Conservation (phyloP, 2,797 vertebrate genomes). For the Crypturellus tataupa region DNA sequence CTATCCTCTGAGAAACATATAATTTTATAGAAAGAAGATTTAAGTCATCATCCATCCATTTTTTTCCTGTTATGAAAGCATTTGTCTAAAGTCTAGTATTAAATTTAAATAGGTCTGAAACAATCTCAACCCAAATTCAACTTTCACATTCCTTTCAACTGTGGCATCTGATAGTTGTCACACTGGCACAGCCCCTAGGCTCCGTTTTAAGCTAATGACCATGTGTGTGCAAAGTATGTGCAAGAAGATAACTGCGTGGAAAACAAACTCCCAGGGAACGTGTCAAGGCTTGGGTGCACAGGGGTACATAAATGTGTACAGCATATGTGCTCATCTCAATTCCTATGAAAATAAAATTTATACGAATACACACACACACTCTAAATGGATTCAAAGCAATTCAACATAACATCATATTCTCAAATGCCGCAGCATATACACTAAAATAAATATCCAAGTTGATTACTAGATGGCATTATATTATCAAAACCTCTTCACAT, state of each 20-base stretch:
- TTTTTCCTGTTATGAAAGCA: constrained; percentile 75
- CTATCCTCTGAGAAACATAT: constrained; percentile 80
- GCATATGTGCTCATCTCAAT: fast-evolving
- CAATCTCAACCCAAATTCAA: constrained; percentile 33
- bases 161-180: constrained; percentile 30
- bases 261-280: background rate
- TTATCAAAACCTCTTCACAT: background rate
- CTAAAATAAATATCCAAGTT: background rate
- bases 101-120: constrained; percentile 75
- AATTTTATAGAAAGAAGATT: constrained; percentile 81
- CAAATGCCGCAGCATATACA: background rate
- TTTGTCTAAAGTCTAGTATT: constrained; percentile 74
- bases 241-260: background rate
- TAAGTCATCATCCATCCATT: constrained; percentile 76
- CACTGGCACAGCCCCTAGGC: background rate
- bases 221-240: fast-evolving
- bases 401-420: background rate
- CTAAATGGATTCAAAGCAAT: background rate
- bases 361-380: background rate
- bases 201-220: background rate
- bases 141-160: constrained; percentile 39
- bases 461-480: background rate
- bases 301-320: fast-evolving
- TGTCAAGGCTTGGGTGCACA: fast-evolving
- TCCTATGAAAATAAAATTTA: background rate